Conservation (phyloP, 2,797 vertebrate genomes). For the Arvicola amphibius region DNA sequence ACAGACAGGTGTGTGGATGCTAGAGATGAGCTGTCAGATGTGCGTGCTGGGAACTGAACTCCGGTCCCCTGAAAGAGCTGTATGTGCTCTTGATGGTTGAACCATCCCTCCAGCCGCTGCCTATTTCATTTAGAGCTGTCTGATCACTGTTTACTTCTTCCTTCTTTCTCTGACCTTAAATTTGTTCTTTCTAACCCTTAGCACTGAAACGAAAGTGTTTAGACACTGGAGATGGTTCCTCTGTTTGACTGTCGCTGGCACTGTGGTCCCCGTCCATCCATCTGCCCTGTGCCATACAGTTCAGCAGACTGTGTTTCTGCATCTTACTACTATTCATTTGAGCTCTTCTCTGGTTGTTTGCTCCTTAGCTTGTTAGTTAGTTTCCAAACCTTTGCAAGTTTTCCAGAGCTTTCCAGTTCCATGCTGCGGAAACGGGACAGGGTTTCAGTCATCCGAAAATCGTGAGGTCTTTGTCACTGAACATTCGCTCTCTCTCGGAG, state of each 20-base stretch:
- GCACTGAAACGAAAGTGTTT: neutral
- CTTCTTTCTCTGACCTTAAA: neutral
- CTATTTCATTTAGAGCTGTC: neutral
- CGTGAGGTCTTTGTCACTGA: neutral
- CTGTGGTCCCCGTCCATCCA: neutral
- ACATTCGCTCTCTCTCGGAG: neutral
- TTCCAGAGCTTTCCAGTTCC: neutral
- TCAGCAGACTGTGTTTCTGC: neutral
- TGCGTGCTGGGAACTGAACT: neutral
- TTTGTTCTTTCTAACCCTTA: neutral
- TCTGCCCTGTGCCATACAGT: neutral
- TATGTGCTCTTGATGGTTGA: accelerated
- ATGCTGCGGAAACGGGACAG: neutral
- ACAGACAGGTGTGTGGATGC: neutral
- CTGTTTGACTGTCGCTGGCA: neutral
- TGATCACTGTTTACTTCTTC: too few relatives aligned
- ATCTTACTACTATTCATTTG: neutral
- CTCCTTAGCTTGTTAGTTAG: neutral
- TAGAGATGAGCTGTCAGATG: too few relatives aligned
- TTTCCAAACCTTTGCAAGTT: neutral
- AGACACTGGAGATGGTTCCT: neutral
- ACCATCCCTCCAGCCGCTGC: neutral
- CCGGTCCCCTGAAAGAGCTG: neutral
- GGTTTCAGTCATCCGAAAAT: neutral
- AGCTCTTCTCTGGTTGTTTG: neutral